Evolutionary conservation across 2,888 invertebrate species (phyloP).

Genomic region (Anaspis maculata): DNA sequence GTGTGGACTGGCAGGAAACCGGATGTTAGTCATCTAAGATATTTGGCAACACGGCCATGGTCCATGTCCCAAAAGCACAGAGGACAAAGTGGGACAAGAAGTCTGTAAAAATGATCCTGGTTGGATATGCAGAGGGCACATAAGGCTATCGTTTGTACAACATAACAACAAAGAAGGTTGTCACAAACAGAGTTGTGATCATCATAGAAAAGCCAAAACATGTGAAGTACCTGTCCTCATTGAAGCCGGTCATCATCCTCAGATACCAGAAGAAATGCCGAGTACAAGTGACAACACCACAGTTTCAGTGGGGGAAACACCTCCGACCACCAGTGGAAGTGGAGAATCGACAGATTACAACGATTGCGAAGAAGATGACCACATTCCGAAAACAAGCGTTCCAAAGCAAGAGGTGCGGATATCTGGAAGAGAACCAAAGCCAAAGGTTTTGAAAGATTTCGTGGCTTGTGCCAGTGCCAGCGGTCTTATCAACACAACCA

Average conservation of each 20-base stretch:
- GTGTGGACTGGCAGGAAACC: constrained; percentile 12
- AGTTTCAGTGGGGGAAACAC: background rate
- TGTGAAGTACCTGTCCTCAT: too few relatives aligned
- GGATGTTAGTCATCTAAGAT: constrained; percentile 25
- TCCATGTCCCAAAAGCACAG: constrained; percentile 27
- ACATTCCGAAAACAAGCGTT: too few relatives aligned
- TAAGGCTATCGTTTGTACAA: constrained; percentile 11
- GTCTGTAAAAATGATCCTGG: constrained; percentile 23
- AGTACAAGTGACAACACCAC: background rate
- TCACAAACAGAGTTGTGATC: constrained; percentile 4
- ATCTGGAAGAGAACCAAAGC: background rate
- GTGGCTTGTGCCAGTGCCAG: background rate
- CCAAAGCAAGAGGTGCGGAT: background rate
- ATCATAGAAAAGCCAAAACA: background rate
- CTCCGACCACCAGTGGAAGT: background rate
- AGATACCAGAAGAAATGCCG: background rate
- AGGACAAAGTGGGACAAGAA: constrained; percentile 29
- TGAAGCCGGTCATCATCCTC: background rate
- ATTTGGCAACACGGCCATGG: constrained; percentile 31
- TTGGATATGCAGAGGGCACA: constrained; percentile 28
- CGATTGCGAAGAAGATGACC: background rate
- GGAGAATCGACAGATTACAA: background rate
- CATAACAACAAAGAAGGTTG: background rate
- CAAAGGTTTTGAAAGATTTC: background rate
- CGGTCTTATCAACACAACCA: too few relatives aligned